Evolutionary conservation across 2,113 vertebrate species (phyloP).

Genomic region (Chaetorhynchus papuensis): DNA sequence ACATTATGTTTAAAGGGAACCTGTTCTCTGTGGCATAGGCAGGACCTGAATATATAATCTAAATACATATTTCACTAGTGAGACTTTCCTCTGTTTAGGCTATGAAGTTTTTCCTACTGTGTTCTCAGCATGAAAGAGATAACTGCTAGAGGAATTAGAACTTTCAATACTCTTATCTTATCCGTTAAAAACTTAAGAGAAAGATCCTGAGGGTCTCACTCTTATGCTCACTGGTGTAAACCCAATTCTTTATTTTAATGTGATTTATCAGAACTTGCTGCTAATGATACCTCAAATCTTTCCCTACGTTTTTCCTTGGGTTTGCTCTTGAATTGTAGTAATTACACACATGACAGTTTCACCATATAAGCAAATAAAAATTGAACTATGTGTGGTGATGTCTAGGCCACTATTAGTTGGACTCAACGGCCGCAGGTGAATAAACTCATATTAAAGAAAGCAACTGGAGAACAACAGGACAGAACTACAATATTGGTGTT

Average conservation of each 20-base stretch:
- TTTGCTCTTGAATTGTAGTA: neutral
- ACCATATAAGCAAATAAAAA: neutral
- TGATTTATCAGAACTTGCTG: neutral
- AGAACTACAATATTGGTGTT: neutral
- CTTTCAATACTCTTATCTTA: neutral
- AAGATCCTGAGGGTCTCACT: neutral
- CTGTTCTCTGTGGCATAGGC: neutral
- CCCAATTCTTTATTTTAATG: neutral
- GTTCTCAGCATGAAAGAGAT: neutral
- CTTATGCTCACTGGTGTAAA: neutral
- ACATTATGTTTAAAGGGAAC: neutral
- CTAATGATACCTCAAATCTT: neutral
- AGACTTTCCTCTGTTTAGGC: neutral
- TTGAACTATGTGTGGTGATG: neutral
- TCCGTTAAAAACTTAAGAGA: neutral
- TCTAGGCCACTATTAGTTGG: neutral
- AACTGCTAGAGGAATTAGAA: neutral
- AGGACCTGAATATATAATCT: neutral
- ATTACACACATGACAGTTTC: neutral
- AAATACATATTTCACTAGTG: rapidly evolving
- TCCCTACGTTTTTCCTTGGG: neutral
- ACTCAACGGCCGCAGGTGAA: neutral
- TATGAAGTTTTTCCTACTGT: neutral
- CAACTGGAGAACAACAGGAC: neutral
- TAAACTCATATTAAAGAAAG: neutral